These are phyloP conservation scores for Matsumyia berberina DNA, from an alignment of 2,888 invertebrate genomes.

Conservation along the genomic window DNA sequence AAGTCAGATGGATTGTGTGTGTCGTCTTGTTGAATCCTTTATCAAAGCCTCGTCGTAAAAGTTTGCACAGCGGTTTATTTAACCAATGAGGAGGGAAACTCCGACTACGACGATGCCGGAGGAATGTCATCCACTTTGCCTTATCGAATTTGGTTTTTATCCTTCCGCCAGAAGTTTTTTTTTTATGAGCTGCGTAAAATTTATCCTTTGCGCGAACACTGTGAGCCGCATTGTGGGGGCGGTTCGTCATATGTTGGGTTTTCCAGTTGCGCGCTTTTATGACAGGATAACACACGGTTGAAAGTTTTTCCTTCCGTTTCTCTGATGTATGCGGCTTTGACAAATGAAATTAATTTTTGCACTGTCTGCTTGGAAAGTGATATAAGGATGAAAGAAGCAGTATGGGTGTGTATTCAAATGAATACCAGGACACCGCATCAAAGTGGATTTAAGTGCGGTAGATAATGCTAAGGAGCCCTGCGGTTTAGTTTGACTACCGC, in stretches of 20 bases:
- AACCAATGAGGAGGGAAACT: background rate
- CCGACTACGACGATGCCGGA: background rate
- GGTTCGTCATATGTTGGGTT: conserved; percentile 4
- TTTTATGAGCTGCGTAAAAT: conserved; percentile 18
- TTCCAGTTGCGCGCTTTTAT: conserved; percentile 6
- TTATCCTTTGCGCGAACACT: background rate
- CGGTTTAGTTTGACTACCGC: background rate
- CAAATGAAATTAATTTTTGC: conserved; percentile 34
- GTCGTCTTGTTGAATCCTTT: conserved; percentile 13
- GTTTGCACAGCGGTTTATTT: conserved; percentile 11
- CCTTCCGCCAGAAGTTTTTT: background rate
- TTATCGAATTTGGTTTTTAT: conserved; percentile 5
- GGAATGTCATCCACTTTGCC: conserved; percentile 16
- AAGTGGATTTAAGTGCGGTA: conserved; percentile 3
- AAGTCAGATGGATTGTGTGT: background rate
- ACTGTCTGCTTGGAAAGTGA: background rate
- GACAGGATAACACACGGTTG: conserved; percentile 23
- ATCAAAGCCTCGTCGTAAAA: conserved; percentile 15
- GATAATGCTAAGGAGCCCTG: background rate
- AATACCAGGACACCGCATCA: conserved; percentile 1
- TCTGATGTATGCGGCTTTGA: conserved; percentile 34
- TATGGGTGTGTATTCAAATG: background rate
- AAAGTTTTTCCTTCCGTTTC: conserved; percentile 3
- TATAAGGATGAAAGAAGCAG: background rate
- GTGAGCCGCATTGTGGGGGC: background rate